phyloP scores from a whole-genome alignment of 2,113 vertebrate genomes.

The Petaurus breviceps region DNA sequence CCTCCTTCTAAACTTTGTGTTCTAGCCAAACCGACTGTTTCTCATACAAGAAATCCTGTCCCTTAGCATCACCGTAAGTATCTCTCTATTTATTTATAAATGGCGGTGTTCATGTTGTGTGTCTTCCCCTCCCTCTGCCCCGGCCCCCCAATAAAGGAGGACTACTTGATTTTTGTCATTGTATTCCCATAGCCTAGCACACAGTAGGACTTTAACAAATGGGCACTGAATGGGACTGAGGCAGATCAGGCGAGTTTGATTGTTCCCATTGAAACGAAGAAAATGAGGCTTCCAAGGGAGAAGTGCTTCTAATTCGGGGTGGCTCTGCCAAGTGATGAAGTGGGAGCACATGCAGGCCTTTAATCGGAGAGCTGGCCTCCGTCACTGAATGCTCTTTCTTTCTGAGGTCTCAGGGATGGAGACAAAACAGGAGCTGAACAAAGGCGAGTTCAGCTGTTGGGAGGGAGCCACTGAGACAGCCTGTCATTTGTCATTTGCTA shows the following conservation, averaged over 20 bases:
- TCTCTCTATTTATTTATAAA: not conserved
- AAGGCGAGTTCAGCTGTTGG: conserved; percentile 72
- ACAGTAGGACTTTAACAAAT: not conserved
- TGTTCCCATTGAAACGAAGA: not conserved
- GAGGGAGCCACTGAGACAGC: conserved; percentile 65
- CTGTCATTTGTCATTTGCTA: conserved; percentile 72
- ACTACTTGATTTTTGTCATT: not conserved
- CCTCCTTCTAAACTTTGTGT: not conserved
- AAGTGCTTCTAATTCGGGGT: not conserved
- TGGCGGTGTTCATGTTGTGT: not conserved
- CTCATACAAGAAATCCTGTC: not conserved
- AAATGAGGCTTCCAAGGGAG: not conserved
- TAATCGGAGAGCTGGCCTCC: conserved; percentile 62
- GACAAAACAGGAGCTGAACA: conserved; percentile 70
- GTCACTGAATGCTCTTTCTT: conserved; percentile 69
- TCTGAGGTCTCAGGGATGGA: conserved; percentile 63
- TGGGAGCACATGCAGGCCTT: conserved; percentile 33
- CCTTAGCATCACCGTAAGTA: not conserved
- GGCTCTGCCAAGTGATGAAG: conserved; percentile 39
- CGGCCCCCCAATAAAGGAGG: not conserved
- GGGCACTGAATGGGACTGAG: not conserved
- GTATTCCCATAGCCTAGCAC: not conserved
- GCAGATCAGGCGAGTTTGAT: not conserved
- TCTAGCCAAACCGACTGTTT: not conserved
- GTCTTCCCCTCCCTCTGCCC: not conserved